Percentiles rank a stretch among this genome's conserved stretches.
These are phyloP conservation scores for Argya squamiceps DNA, from an alignment of 2,797 vertebrate genomes.

Conservation along the genomic window DNA sequence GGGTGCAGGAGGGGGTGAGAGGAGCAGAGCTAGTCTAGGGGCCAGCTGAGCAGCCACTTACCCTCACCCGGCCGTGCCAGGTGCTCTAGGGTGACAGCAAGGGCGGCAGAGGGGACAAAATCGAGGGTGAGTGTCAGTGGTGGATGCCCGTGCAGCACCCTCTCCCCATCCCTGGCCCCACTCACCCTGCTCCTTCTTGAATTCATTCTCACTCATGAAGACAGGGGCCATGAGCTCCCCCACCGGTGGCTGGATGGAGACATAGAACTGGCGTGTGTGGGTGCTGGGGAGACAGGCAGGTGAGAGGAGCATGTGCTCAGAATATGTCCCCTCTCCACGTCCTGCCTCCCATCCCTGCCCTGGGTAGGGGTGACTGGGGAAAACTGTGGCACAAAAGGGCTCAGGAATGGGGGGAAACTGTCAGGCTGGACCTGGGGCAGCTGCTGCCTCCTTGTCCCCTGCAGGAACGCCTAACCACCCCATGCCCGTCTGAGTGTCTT, in stretches of 20 bases:
- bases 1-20: background rate
- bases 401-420: background rate
- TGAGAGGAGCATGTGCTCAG: background rate
- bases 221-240: constrained; percentile 93
- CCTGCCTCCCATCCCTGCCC: background rate
- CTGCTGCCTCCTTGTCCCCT: background rate
- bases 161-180: background rate
- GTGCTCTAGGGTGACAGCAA: constrained; percentile 18
- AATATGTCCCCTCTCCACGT: background rate
- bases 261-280: constrained; percentile 91
- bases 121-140: background rate
- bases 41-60: constrained; percentile 35
- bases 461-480: background rate
- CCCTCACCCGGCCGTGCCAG: constrained; percentile 14
- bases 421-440: background rate
- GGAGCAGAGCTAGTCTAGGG: constrained; percentile 8
- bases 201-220: constrained; percentile 96
- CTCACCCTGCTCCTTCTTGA: constrained; percentile 97
- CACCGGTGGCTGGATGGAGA: constrained; percentile 94
- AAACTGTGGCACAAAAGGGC: background rate
- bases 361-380: background rate
- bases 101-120: constrained; percentile 53
- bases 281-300: constrained; percentile 75
- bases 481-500: background rate
- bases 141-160: fast-evolving